Evolutionary conservation across 1,140 invertebrate genomes (phyloP).

Genomic region (Zaprionus tsacasi): DNA sequence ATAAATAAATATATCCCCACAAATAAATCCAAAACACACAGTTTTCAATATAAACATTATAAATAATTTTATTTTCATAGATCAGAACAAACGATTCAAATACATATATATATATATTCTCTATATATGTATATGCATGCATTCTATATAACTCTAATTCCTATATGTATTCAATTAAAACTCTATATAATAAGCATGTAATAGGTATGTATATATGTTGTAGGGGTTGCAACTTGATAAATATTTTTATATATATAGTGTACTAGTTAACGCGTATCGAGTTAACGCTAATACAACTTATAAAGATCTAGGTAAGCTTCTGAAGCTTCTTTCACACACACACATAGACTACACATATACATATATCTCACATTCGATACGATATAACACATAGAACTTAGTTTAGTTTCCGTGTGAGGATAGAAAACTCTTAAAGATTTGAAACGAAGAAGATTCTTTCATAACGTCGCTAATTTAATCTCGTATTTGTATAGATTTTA

Average conservation of each 20-base stretch:
- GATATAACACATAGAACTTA: not conserved
- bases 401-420: not conserved
- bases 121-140: conserved; percentile 10
- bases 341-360: not conserved
- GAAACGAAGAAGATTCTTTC: not conserved
- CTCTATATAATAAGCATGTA: not conserved
- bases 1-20: not conserved
- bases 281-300: conserved; percentile 1
- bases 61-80: conserved; percentile 74
- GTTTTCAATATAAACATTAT: conserved; percentile 28
- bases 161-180: conserved; percentile 15
- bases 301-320: not conserved
- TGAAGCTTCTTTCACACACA: not conserved
- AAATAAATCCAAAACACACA: not conserved
- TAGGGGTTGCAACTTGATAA: not conserved
- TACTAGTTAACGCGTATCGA: not conserved
- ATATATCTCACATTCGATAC: conserved; percentile 1
- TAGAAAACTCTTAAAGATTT: not conserved
- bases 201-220: not conserved
- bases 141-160: not conserved
- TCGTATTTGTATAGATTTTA: not conserved
- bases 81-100: conserved; percentile 71
- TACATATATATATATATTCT: conserved; percentile 21
- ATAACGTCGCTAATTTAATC: conserved; percentile 1
- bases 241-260: not conserved